Percentiles rank a stretch among this genome's conserved stretches.
These are phyloP conservation scores for Triplophysa siluroides DNA, from an alignment of 2,113 vertebrate species.

Conservation along the genomic window DNA sequence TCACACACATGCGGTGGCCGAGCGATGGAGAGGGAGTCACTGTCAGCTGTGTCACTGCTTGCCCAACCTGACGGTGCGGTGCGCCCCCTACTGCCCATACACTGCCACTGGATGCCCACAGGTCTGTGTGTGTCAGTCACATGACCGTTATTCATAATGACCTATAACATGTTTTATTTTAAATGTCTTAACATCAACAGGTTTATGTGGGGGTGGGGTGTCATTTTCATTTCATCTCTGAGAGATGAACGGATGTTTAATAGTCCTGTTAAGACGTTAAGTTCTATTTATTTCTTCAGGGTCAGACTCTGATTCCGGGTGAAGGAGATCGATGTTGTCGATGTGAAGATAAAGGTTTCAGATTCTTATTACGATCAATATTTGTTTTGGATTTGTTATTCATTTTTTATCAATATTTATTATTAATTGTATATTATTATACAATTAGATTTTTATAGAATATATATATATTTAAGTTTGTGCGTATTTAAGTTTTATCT, in stretches of 20 bases:
- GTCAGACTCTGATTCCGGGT: constrained; percentile 73
- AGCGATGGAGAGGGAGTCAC: constrained; percentile 77
- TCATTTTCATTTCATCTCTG: too few relatives aligned
- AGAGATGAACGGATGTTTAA: too few relatives aligned
- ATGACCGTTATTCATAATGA: neutral
- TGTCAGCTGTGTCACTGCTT: constrained; percentile 85
- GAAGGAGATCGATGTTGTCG: constrained; percentile 76
- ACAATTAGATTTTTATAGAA: too few relatives aligned
- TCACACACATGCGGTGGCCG: constrained; percentile 66
- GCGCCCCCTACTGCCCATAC: constrained; percentile 78
- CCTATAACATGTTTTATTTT: neutral
- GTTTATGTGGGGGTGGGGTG: too few relatives aligned
- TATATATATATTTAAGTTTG: too few relatives aligned
- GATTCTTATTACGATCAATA: neutral
- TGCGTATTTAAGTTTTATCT: too few relatives aligned
- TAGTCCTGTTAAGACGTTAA: too few relatives aligned
- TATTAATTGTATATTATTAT: too few relatives aligned
- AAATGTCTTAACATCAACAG: neutral
- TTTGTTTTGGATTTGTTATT: too few relatives aligned
- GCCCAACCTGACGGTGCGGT: constrained; percentile 69
- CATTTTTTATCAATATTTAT: too few relatives aligned
- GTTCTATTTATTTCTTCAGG: constrained; percentile 61
- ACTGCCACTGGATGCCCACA: constrained; percentile 75
- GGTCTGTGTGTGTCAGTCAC: constrained; percentile 67
- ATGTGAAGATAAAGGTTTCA: constrained; percentile 69